Evolutionary conservation across 2,797 vertebrate genomes (phyloP).

Genomic region (Momotus momota): DNA sequence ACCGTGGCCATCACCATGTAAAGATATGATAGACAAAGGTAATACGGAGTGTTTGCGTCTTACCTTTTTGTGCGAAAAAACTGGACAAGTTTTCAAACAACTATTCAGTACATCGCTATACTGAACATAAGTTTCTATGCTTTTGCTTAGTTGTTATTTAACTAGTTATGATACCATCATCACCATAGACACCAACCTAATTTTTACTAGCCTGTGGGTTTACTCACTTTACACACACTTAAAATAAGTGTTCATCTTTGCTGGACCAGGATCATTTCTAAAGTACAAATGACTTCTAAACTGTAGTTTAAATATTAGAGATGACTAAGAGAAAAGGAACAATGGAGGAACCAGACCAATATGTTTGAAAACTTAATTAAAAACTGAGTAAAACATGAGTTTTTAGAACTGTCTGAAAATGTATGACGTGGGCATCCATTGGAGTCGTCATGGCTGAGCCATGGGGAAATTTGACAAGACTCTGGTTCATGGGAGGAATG

Average conservation of each 20-base stretch:
- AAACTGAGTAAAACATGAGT: neutral
- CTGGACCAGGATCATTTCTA: neutral
- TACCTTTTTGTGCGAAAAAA: neutral
- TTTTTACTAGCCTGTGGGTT: neutral
- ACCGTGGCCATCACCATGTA: neutral
- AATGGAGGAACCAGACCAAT: neutral
- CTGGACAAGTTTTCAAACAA: neutral
- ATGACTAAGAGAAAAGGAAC: neutral
- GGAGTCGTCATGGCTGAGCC: neutral
- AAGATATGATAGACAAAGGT: neutral
- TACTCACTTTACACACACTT: neutral
- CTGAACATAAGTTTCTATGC: neutral
- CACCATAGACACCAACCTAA: neutral
- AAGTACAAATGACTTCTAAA: neutral
- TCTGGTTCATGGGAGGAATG: neutral
- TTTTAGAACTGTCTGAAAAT: neutral
- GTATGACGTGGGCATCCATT: neutral
- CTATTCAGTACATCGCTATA: neutral
- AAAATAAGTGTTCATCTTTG: neutral
- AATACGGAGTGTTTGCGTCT: neutral
- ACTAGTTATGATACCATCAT: neutral
- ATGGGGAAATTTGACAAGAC: neutral
- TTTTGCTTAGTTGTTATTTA: neutral
- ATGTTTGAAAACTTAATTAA: neutral
- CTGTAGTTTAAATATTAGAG: neutral